Evolutionary conservation across 1,140 invertebrate genomes (phyloP).

Genomic region (Dreissena polymorpha): DNA sequence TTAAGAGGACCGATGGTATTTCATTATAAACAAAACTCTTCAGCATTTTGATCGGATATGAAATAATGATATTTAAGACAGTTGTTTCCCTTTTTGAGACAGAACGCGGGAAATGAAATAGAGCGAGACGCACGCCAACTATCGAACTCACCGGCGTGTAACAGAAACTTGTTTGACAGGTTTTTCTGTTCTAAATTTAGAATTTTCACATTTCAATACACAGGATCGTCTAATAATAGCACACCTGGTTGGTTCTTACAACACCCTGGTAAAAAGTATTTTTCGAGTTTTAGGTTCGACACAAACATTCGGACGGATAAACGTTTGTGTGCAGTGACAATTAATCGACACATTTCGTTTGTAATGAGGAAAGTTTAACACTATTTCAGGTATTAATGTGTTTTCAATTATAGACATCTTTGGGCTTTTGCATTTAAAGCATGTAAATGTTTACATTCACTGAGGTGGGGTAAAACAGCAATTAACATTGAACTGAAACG

Average conservation of each 20-base stretch:
- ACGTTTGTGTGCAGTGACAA: background rate
- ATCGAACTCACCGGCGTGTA: constrained; percentile 9
- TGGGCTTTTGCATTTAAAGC: background rate
- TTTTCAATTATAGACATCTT: no score
- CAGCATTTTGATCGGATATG: no score
- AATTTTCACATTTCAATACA: constrained; percentile 44
- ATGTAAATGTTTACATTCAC: constrained; percentile 41
- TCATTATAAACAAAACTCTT: no score
- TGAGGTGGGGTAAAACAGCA: constrained; percentile 26
- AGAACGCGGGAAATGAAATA: constrained; percentile 13
- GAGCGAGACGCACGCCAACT: constrained; percentile 11
- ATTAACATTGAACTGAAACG: no score
- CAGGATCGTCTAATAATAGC: constrained; percentile 50
- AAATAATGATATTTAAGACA: background rate
- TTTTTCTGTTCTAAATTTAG: constrained; percentile 55
- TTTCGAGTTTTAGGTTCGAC: constrained; percentile 1
- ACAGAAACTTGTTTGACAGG: constrained; percentile 61
- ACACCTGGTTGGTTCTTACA: constrained; percentile 38
- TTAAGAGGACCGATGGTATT: no score
- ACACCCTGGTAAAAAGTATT: constrained; percentile 45
- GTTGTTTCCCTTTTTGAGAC: constrained; percentile 28
- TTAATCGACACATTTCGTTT: constrained; percentile 9
- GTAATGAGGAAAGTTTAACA: constrained; percentile 19
- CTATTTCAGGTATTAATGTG: no score
- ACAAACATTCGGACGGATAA: constrained; percentile 5